A percentile compares a stretch with the other conserved stretches of the same genome.
These are phyloP conservation scores for Parapristionchus giblindavisi DNA, from an alignment of 2,888 invertebrate species.

Conservation along the genomic window DNA sequence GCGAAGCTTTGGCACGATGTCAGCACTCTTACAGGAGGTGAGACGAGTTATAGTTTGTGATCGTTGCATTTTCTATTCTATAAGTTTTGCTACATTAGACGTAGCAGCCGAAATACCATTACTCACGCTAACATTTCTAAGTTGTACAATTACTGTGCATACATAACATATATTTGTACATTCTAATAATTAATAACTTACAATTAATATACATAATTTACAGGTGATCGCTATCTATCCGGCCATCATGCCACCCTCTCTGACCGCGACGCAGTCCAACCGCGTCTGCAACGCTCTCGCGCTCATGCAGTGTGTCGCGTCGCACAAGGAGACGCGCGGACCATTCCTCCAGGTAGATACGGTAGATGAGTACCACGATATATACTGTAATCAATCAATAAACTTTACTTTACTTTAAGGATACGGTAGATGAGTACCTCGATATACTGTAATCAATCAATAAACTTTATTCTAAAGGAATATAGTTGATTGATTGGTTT, in stretches of 20 bases:
- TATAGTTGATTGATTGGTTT: not conserved
- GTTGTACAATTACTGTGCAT: no score
- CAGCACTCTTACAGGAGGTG: conserved; percentile 90
- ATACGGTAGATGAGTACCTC: not conserved
- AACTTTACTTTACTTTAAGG: not conserved
- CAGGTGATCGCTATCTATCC: conserved; percentile 89
- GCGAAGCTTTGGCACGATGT: conserved; percentile 97
- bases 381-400: no score
- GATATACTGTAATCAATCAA: not conserved
- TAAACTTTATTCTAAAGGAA: not conserved
- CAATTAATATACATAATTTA: no score
- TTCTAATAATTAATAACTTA: no score
- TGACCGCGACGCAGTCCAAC: conserved; percentile 96
- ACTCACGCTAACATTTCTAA: no score
- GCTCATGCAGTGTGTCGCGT: conserved; percentile 96
- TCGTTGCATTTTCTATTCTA: not conserved
- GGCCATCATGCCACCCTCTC: conserved; percentile 94
- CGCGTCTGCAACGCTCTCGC: conserved; percentile 98
- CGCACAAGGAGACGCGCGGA: conserved; percentile 97
- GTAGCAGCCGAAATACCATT: no score
- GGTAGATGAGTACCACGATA: no score
- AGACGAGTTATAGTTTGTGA: not conserved
- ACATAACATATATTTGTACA: no score
- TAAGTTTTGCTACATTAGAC: not conserved
- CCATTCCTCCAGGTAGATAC: conserved; percentile 81